These are phyloP conservation scores for Seriola rivoliana DNA, from an alignment of 2,113 vertebrate species.

Conservation along the genomic window DNA sequence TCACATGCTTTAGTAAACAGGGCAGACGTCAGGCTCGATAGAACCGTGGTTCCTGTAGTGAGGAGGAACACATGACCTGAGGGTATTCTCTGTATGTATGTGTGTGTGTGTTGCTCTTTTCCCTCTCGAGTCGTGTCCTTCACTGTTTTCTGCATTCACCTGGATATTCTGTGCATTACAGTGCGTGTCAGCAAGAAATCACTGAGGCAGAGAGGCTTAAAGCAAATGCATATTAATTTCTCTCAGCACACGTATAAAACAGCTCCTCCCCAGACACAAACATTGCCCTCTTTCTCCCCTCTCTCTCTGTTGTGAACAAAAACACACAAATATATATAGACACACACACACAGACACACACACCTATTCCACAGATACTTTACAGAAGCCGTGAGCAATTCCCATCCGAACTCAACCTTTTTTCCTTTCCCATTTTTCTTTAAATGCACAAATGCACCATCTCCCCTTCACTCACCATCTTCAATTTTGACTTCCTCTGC, in stretches of 20 bases:
- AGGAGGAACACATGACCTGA: constrained; percentile 63
- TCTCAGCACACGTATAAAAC: constrained; percentile 56
- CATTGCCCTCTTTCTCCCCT: constrained; percentile 22
- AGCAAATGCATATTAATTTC: constrained; percentile 80
- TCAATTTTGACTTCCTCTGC: constrained; percentile 77
- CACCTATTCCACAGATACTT: constrained; percentile 38
- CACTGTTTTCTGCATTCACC: constrained; percentile 73
- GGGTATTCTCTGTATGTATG: constrained; percentile 46
- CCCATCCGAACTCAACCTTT: constrained; percentile 33
- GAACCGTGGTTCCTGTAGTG: constrained; percentile 50
- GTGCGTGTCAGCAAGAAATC: constrained; percentile 74
- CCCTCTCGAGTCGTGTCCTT: constrained; percentile 73
- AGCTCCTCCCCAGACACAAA: constrained; percentile 46
- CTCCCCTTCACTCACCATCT: constrained; percentile 47
- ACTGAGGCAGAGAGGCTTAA: constrained; percentile 65
- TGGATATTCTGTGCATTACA: constrained; percentile 62
- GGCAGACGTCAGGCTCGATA: constrained; percentile 52
- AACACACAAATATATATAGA: constrained; percentile 15
- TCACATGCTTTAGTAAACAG: constrained; percentile 63
- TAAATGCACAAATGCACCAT: constrained; percentile 63
- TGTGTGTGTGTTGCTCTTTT: constrained; percentile 52
- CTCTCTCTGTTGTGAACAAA: constrained; percentile 32
- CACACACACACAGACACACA: constrained; percentile 17
- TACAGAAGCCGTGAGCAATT: constrained; percentile 39
- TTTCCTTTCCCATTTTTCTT: constrained; percentile 54